A percentile compares a stretch with the other conserved stretches of the same genome.
These are phyloP conservation scores for Sylvia atricapilla DNA, from an alignment of 2,113 vertebrate genomes.

Conservation along the genomic window DNA sequence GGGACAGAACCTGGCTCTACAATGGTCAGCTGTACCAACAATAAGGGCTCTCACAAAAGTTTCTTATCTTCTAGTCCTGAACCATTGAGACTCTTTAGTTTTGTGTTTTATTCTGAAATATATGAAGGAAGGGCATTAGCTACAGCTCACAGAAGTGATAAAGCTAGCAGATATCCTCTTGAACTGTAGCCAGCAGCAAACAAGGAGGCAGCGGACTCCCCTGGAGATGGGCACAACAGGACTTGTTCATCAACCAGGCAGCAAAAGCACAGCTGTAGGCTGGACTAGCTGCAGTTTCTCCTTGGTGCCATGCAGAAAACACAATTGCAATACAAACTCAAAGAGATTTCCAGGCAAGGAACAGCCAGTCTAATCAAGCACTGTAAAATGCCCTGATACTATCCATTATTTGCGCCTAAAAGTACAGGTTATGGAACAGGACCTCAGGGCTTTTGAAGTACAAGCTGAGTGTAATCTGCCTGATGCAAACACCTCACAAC, in stretches of 20 bases:
- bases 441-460: neutral
- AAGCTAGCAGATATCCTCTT: neutral
- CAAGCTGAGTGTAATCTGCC: neutral
- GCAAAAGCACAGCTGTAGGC: neutral
- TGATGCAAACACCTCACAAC: neutral
- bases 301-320: neutral
- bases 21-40: neutral
- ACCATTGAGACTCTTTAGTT: neutral
- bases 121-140: neutral
- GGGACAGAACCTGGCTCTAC: neutral
- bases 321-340: neutral
- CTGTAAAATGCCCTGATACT: neutral
- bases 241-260: neutral
- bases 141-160: neutral
- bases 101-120: neutral
- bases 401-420: neutral
- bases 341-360: fast-evolving
- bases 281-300: neutral
- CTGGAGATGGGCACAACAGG: neutral
- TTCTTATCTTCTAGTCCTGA: neutral
- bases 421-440: neutral
- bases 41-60: neutral
- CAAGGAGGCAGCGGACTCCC: neutral
- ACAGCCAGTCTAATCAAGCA: neutral
- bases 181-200: neutral